Evolutionary conservation across 2,113 vertebrate species (phyloP).

Genomic region (Pantherophis guttatus): DNA sequence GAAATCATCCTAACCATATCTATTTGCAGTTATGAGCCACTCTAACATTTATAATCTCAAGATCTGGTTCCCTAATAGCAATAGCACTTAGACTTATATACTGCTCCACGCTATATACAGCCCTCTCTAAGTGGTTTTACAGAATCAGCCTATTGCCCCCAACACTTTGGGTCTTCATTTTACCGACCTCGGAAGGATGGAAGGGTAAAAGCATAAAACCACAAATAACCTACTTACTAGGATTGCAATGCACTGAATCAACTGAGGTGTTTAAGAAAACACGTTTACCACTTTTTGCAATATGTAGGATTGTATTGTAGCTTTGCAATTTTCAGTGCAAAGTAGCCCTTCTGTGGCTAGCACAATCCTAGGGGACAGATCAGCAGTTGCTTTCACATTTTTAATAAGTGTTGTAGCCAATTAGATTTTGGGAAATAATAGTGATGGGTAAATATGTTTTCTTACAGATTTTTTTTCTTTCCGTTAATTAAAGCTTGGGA

Average conservation of each 20-base stretch:
- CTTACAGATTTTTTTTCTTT: neutral
- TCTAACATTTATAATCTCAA: neutral
- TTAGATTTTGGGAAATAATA: neutral
- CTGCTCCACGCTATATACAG: too few relatives aligned
- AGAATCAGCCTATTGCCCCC: too few relatives aligned
- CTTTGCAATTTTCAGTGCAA: neutral
- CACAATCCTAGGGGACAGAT: neutral
- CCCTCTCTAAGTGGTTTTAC: too few relatives aligned
- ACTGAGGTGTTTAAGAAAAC: neutral
- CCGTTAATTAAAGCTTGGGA: constrained; percentile 9
- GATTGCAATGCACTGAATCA: neutral
- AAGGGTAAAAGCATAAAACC: too few relatives aligned
- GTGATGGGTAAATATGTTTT: neutral
- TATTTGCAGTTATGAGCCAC: neutral
- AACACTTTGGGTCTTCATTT: too few relatives aligned
- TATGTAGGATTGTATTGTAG: neutral
- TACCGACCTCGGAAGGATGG: too few relatives aligned
- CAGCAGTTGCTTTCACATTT: neutral
- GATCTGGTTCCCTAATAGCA: neutral
- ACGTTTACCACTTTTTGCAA: neutral
- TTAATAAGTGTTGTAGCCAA: neutral
- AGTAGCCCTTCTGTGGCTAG: neutral
- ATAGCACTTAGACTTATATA: too few relatives aligned
- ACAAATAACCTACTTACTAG: neutral
- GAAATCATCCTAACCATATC: neutral